Evolutionary conservation across 2,113 vertebrate genomes (phyloP), one percentile per base, ranked within the genome.

Genomic region (Rhinolophus ferrumequinum): DNA sequence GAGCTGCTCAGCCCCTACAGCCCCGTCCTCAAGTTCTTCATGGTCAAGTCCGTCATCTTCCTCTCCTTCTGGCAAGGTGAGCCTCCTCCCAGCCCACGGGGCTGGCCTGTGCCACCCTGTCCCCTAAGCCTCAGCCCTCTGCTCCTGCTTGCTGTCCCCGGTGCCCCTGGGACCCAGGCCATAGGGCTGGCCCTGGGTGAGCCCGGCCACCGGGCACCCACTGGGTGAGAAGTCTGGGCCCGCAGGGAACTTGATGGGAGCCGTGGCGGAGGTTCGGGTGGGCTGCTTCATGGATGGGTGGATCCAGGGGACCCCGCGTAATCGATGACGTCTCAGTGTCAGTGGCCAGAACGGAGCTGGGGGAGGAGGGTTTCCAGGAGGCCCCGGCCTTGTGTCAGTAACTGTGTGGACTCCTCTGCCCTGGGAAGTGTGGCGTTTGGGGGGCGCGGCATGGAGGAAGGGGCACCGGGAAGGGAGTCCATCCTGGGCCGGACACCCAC

Each of bases 11-110:
- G 99, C 94, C 99, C 99, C 41, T 99, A 99, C 96, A 99, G 99
- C 96, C 99, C 99, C 1, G 98, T 99, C 98, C 99, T 99, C 98
- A 99, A 99, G 98, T 99, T 99, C 98, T 98, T 99, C 98, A 99
- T 99, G 99, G 99, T 99, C 98, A 99, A 99, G 97, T 99, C 99
- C 0, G 99, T 99, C 98, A 99, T 99, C 98, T 99, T 99, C 82
- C 99, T 99, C 66, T 99, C 99, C 96, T 99, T 99, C 98, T 99
- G 99, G 99, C 99, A 99, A 98, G 99, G 99, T 99, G 97, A 98
- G 99, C 60, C 92, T 72, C 54, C 67, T 75, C 72, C n/a, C 9
- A 0, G 85, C 44, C 6, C 2, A 69, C 54, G 7, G 8, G 44
- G 73, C 44, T 3, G 2, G 8, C 35, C 35, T 3, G 2, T 16